Evolutionary conservation across 2,888 invertebrate species (phyloP).

Genomic region (Agriopis leucophaearia): DNA sequence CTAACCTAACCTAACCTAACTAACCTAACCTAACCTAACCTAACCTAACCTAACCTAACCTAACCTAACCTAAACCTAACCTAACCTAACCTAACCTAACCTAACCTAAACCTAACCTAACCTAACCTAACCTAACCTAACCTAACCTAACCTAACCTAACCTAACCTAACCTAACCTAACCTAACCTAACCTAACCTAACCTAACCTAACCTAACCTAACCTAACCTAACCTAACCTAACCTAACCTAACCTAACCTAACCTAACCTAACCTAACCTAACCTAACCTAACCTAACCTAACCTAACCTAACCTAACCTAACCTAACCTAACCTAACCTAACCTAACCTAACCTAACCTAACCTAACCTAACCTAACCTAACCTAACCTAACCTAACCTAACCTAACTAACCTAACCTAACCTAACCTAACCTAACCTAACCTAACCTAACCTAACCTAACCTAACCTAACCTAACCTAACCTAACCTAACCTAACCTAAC

Average conservation of each 20-base stretch:
- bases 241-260: slow-evolving; percentile 43
- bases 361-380: slow-evolving; percentile 17
- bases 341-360: slow-evolving; percentile 40
- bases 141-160: slow-evolving; percentile 39
- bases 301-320: slow-evolving; percentile 37
- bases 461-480: slow-evolving; percentile 8
- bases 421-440: slow-evolving; percentile 23
- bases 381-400: slow-evolving; percentile 24
- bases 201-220: slow-evolving; percentile 47
- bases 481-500: slow-evolving; percentile 8
- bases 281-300: slow-evolving; percentile 33
- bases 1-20: slow-evolving; percentile 11
- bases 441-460: slow-evolving; percentile 5
- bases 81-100: slow-evolving; percentile 42
- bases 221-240: slow-evolving; percentile 48
- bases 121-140: slow-evolving; percentile 40
- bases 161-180: slow-evolving; percentile 37
- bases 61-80: slow-evolving; percentile 35
- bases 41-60: slow-evolving; percentile 44
- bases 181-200: slow-evolving; percentile 42
- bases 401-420: slow-evolving; percentile 45
- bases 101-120: slow-evolving; percentile 41
- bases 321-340: slow-evolving; percentile 31
- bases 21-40: slow-evolving; percentile 13
- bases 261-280: slow-evolving; percentile 45